Evolutionary conservation across 2,113 vertebrate species (phyloP), one percentile per base, ranked within the genome.

Genomic region (Brachyhypopomus occidentalis): DNA sequence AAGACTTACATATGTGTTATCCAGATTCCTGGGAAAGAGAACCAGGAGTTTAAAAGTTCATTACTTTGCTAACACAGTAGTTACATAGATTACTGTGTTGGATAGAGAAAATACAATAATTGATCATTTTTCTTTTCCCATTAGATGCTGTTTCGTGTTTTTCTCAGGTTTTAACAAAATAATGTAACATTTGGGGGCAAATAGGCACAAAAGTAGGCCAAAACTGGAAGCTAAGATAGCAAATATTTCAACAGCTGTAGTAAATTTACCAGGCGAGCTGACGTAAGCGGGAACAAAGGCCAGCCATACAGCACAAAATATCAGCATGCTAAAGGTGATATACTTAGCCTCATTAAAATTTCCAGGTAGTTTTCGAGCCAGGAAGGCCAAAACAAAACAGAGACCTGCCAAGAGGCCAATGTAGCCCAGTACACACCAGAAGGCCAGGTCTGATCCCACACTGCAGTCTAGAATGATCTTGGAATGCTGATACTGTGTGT

Each of bases 311-410:
- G 86, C 83, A 75, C 87, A 88, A 45, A 89, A 88, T 36, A 87
- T 89, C 63, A 89, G 63, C 84, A 87, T 87, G 71, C 88, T 89
- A 70, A 89, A 88, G n/a, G 86, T 88, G 56, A 88, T 88, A 45
- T 77, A 88, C 27, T 85, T 88, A 0, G 87, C 87, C 78, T 89
- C 87, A 12, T 88, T 88, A 71, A 87, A 88, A 60, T 84, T 87
- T 3, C 83, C 87, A 19, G 87, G 87, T 0, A 88, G 80, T 22
- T 85, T 86, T 2, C 86, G 76, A 0, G 86, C 86, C 20, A 88
- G 25, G 58, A 89, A 88, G 16, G 88, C 88, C 56, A 89, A 66
- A 66, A 86, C n/a, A 77, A 89, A 89, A 22, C 88, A 88, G 63
- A 87, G 34, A 36, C 27, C 67, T 19, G 86, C 85, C 55, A 88